phyloP scores from a whole-genome alignment of 1,140 invertebrate species.

The Lordiphosa stackelbergi region DNA sequence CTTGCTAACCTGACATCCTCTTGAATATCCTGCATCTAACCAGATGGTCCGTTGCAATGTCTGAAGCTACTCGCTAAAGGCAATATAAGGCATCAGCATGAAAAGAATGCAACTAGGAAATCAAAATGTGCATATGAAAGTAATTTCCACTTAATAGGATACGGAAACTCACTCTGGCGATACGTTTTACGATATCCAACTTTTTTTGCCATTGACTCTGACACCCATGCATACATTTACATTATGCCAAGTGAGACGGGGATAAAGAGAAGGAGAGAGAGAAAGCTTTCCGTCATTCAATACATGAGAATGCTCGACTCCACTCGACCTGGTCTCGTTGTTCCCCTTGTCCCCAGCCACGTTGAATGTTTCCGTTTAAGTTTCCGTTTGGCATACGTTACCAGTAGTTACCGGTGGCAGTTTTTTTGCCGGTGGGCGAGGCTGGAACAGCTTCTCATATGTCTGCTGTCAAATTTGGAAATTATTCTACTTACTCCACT shows the following conservation, averaged over 20 bases:
- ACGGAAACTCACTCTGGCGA: conserved; percentile 63
- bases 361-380: conserved; percentile 57
- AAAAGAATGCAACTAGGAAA: conserved; percentile 57
- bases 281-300: conserved; percentile 48
- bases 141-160: conserved; percentile 73
- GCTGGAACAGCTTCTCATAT: conserved; percentile 43
- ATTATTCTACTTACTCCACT: conserved; percentile 63
- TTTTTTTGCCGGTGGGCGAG: conserved; percentile 9
- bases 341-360: conserved; percentile 32
- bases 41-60: not conserved
- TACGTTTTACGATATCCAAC: conserved; percentile 69
- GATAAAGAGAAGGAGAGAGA: not conserved
- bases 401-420: conserved; percentile 35
- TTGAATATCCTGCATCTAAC: no score
- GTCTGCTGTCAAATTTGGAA: conserved; percentile 71
- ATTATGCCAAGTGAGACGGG: conserved; percentile 35
- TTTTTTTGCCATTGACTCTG: conserved; percentile 58
- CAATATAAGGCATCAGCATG: conserved; percentile 19
- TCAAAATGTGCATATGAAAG: conserved; percentile 74
- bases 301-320: conserved; percentile 25
- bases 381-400: conserved; percentile 58
- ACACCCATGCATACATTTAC: conserved; percentile 51
- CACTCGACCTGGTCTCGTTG: conserved; percentile 35
- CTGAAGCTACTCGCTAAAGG: conserved; percentile 7
- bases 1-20: no score